Evolutionary conservation across 2,797 vertebrate genomes (phyloP).

Genomic region (Dendrocincla fuliginosa): DNA sequence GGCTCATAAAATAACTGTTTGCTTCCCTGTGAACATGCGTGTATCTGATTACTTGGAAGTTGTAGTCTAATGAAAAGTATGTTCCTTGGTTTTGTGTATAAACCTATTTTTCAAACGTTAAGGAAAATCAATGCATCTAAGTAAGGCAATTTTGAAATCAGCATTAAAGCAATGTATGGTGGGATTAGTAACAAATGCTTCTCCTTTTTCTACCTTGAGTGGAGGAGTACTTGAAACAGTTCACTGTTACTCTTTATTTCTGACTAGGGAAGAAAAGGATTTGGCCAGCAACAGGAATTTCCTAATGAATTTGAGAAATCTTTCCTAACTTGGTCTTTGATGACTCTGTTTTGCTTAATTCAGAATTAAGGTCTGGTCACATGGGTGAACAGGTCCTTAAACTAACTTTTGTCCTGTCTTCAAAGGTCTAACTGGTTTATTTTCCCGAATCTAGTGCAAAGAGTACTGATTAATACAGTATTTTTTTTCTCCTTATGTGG

Average conservation of each 20-base stretch:
- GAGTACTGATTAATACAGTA: conserved; percentile 55
- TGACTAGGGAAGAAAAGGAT: neutral
- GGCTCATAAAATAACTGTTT: neutral
- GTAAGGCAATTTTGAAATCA: neutral
- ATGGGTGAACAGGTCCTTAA: neutral
- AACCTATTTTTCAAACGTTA: neutral
- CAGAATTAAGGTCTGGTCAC: neutral
- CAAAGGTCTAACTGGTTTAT: conserved; percentile 11
- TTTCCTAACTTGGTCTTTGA: neutral
- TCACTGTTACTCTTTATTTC: neutral
- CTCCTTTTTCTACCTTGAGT: neutral
- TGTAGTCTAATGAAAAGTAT: neutral
- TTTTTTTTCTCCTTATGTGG: conserved; percentile 69
- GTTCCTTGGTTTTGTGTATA: neutral
- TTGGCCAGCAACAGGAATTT: neutral
- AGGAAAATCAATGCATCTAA: conserved; percentile 18
- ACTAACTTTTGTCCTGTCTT: neutral
- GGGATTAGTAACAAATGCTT: neutral
- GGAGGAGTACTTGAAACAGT: neutral
- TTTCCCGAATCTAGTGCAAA: conserved; percentile 25
- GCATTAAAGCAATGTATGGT: neutral
- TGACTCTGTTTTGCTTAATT: neutral
- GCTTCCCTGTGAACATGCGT: neutral
- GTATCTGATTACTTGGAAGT: neutral
- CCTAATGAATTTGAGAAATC: neutral